These are phyloP conservation scores for Syngnathus floridae DNA, from an alignment of 2,113 vertebrate genomes.

Conservation along the genomic window DNA sequence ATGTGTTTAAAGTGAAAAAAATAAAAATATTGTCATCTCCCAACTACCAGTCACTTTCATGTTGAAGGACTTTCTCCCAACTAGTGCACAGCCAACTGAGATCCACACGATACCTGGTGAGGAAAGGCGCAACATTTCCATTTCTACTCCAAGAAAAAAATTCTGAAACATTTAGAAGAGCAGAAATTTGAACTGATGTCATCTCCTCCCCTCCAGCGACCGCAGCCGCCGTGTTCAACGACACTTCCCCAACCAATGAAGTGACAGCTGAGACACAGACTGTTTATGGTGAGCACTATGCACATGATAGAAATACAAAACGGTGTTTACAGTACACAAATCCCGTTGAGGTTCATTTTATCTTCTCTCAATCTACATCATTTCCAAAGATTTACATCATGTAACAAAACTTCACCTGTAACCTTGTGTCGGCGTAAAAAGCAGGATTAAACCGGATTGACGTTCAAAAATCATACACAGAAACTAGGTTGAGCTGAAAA, in stretches of 20 bases:
- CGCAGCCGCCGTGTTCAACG: not conserved
- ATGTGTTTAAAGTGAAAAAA: not conserved
- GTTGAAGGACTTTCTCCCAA: not conserved
- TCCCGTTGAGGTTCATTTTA: no score
- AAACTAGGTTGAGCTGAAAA: no score
- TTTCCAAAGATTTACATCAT: no score
- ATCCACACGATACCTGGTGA: not conserved
- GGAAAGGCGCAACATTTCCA: not conserved
- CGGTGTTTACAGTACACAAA: no score
- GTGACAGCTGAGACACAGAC: not conserved
- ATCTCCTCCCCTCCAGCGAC: not conserved
- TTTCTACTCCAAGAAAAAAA: not conserved
- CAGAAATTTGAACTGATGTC: not conserved
- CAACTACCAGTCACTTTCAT: not conserved
- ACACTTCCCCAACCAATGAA: not conserved
- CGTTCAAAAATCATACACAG: no score
- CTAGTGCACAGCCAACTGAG: not conserved
- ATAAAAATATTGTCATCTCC: not conserved
- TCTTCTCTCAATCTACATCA: no score
- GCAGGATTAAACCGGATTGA: no score
- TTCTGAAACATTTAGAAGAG: not conserved
- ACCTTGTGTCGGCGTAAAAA: no score
- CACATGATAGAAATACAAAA: not conserved
- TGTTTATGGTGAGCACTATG: not conserved
- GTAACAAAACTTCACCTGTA: no score